Conservation (phyloP, 2,888 invertebrate species). For the Trachelus tabidus region DNA sequence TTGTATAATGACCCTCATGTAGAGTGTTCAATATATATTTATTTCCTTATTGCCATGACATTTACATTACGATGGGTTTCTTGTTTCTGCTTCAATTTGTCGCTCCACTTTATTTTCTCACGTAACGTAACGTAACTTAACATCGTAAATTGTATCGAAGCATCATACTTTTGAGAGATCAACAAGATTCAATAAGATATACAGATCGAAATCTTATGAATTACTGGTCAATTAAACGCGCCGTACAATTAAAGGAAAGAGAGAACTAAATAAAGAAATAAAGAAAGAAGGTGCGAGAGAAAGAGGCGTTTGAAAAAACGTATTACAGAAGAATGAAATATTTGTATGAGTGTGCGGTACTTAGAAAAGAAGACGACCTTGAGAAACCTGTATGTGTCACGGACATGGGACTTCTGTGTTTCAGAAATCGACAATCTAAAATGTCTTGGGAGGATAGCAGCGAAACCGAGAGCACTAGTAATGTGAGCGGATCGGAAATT, state of each 20-base stretch:
- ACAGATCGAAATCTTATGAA: neutral
- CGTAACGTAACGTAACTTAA: too few relatives aligned
- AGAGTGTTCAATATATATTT: too few relatives aligned
- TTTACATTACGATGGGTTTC: too few relatives aligned
- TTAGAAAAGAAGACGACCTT: constrained; percentile 22
- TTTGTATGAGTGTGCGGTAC: constrained; percentile 9
- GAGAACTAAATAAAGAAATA: constrained; percentile 12
- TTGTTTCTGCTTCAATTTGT: too few relatives aligned
- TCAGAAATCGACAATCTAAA: constrained; percentile 41
- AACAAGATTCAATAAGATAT: neutral
- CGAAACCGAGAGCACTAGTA: neutral
- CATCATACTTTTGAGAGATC: too few relatives aligned
- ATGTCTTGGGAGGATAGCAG: constrained; percentile 2
- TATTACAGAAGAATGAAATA: constrained; percentile 17
- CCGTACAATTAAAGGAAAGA: constrained; percentile 13
- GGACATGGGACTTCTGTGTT: constrained; percentile 49
- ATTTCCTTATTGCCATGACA: too few relatives aligned
- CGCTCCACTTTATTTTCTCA: too few relatives aligned
- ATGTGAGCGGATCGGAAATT: constrained; percentile 1
- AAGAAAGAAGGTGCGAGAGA: constrained; percentile 13
- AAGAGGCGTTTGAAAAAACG: constrained; percentile 9
- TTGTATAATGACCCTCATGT: too few relatives aligned
- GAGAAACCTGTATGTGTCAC: constrained; percentile 31
- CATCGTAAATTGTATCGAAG: too few relatives aligned
- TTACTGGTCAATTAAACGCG: neutral